Percentiles rank a stretch among this genome's conserved stretches.
These are phyloP conservation scores for Reinhardtius hippoglossoides DNA, from an alignment of 2,113 vertebrate genomes.

Conservation along the genomic window DNA sequence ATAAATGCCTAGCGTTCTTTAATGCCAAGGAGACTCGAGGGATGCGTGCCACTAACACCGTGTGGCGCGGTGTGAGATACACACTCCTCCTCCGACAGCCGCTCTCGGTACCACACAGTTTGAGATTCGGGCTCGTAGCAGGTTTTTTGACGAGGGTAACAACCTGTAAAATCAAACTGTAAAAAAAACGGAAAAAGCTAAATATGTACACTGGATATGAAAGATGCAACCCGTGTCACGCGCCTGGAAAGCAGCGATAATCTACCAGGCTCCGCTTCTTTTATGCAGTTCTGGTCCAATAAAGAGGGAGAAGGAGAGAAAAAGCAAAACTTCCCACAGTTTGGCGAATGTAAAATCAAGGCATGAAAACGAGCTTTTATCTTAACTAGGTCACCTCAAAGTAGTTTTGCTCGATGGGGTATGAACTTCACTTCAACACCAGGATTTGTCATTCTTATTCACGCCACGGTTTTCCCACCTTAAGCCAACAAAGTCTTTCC, in stretches of 20 bases:
- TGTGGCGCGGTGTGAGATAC: no score
- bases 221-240: conserved; percentile 1
- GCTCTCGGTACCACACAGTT: not conserved
- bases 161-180: conserved; percentile 14
- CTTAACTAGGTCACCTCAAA: conserved; percentile 66
- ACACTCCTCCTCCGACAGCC: not conserved
- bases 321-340: conserved; percentile 27
- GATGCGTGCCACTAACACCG: not conserved
- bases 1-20: conserved; percentile 32
- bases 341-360: conserved; percentile 55
- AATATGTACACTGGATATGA: conserved; percentile 11
- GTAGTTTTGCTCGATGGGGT: conserved; percentile 44
- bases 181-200: not conserved
- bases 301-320: not conserved
- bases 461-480: conserved; percentile 43
- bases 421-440: conserved; percentile 49
- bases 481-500: conserved; percentile 19
- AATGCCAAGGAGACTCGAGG: conserved; percentile 48
- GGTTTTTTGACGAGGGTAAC: conserved; percentile 9
- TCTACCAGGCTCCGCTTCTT: not conserved
- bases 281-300: not conserved
- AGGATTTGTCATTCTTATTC: conserved; percentile 56
- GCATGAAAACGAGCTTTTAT: conserved; percentile 69
- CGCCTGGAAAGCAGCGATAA: conserved; percentile 2
- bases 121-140: not conserved